Evolutionary conservation across 2,797 vertebrate genomes (phyloP).

Genomic region (Knipowitschia caucasica): DNA sequence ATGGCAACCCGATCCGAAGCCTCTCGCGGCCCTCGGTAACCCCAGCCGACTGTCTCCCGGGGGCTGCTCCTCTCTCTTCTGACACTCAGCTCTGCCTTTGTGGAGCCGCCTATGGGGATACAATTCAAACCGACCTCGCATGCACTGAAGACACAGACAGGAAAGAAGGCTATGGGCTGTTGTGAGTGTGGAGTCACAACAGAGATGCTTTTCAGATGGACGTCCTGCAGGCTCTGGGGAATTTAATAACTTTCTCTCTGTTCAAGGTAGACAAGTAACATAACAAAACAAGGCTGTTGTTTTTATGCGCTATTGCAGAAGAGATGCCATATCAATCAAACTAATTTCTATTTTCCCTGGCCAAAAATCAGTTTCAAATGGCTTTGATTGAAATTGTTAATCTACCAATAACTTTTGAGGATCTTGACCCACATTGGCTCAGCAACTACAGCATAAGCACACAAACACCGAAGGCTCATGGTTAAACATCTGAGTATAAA

Average conservation of each 20-base stretch:
- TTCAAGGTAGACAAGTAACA: constrained; percentile 16
- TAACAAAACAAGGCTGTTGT: constrained; percentile 18
- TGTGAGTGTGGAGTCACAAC: constrained; percentile 20
- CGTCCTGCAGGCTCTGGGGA: constrained; percentile 11
- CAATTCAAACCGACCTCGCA: constrained; percentile 33
- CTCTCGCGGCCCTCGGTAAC: constrained; percentile 35
- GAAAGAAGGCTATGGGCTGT: constrained; percentile 22
- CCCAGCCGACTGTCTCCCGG: constrained; percentile 32
- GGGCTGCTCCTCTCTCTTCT: constrained; percentile 30
- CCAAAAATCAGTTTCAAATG: no score
- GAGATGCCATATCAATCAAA: neutral
- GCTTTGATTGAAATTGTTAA: no score
- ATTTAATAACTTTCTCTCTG: constrained; percentile 14
- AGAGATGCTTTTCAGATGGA: constrained; percentile 21
- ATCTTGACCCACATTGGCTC: no score
- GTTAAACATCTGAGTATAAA: no score
- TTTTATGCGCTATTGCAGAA: neutral
- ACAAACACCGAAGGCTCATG: no score
- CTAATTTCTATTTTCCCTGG: no score
- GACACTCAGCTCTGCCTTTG: constrained; percentile 42
- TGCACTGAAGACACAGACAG: constrained; percentile 10
- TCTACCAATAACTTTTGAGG: no score
- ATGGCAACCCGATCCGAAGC: constrained; percentile 38
- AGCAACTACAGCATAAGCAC: no score
- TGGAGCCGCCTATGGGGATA: constrained; percentile 44